Evolutionary conservation across 30 jellyfish, hydroid and myxozoan genomes (phyloP).

Genomic region (Pseudorhiza aurosa): DNA sequence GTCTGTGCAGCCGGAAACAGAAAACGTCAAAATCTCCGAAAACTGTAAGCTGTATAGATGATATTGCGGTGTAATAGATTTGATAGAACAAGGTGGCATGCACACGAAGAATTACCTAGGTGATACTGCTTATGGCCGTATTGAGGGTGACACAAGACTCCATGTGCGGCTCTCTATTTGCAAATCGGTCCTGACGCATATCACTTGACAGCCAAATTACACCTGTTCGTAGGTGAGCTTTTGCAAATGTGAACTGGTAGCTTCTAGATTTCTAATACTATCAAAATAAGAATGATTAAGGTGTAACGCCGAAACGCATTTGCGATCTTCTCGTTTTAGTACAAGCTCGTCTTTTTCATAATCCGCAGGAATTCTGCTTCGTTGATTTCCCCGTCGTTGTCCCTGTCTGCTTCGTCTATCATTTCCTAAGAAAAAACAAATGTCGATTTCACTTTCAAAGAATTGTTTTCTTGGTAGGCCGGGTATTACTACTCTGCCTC

Average conservation of each 20-base stretch:
- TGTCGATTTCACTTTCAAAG: too few relatives aligned
- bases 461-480: too few relatives aligned
- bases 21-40: too few relatives aligned
- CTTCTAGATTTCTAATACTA: background rate
- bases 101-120: background rate
- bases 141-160: too few relatives aligned
- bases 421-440: slow-evolving; percentile 73
- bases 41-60: too few relatives aligned
- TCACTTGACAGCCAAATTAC: background rate
- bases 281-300: background rate
- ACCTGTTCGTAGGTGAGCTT: background rate
- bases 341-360: slow-evolving; percentile 92
- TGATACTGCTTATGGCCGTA: background rate
- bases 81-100: too few relatives aligned
- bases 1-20: too few relatives aligned
- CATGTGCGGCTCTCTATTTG: background rate
- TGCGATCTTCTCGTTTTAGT: slow-evolving; percentile 19
- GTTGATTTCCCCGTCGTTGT: slow-evolving; percentile 98
- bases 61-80: too few relatives aligned
- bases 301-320: background rate
- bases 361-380: slow-evolving; percentile 93
- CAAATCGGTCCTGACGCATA: background rate
- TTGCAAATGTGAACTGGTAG: slow-evolving; percentile 5
- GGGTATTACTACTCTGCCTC: too few relatives aligned
- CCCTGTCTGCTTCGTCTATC: slow-evolving; percentile 99